Base-by-base conservation (phyloP, 2,797 vertebrate genomes). In the Mormyrus proboscirostris region DNA sequence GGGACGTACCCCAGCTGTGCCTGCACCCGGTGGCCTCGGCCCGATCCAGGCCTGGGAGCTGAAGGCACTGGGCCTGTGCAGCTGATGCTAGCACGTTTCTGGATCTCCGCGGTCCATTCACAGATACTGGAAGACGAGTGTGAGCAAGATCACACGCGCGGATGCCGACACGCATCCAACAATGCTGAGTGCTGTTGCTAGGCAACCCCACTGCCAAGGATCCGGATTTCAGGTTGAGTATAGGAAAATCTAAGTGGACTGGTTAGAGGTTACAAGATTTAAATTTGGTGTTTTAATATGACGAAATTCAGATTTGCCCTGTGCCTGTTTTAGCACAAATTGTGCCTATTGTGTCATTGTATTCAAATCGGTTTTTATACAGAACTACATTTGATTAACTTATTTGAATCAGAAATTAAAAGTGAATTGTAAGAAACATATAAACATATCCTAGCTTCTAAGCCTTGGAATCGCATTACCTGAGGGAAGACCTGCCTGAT, bases 121-220 rank as follows among this genome's bases (percentile, higher is more conserved):
- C 33, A 69, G 51, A 55, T 33, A 14, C 10, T 10, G 50, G 3
- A 1, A 51, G 76, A 62, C 3, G 16, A 44, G 44, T 44, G 10
- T 62, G n/a, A 22, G 9, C 19, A 10, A 4, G 33, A 44, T 89
- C 29, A 2, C 73, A 87, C 50, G 29, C 82, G 79, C 88, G 91
- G 73, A 41, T 51, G 83, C 62, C 86, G 86, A 86, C 44, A 84
- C 14, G 73, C 73, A 88, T 89, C 55, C 83, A 51, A 86, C 89
- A 89, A 88, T 90, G 90, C 90, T 84, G 62, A 90, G 90, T 91
- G 92, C 91, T 91, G 92, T 93, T 93, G 90, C 92, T 89, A 92
- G 57, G 92, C 90, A 93, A 93, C 92, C 76, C 10, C 62, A 38
- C 73, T 25, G 83, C 86, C 73, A 76, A 90, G 55, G 65, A 89